Evolutionary conservation across 1,140 invertebrate species (phyloP), one percentile per base, ranked within the genome.

Genomic region (Bombus waltoni): DNA sequence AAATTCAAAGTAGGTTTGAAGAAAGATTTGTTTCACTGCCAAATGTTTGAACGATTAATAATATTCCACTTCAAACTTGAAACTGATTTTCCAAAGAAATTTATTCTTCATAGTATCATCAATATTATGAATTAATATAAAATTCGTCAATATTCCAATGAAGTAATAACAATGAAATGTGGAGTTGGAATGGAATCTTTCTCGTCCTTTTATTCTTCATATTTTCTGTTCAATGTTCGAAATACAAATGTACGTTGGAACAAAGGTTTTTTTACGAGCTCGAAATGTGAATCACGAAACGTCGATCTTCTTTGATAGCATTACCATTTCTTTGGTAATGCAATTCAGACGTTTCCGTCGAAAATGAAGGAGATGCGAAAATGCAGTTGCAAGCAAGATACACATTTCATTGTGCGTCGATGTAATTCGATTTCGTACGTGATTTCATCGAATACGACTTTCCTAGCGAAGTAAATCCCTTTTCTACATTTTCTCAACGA

Each of bases 361-460:
- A 81, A 88, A 65, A 72, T 72, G 70, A 72, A 81, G 38, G 35
- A 44, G 75, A 42, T 25, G 53, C 9, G 71, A 40, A 44, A 62
- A 85, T 53, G 47, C 40, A 74, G 44, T 65, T 66, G 59, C 42
- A 42, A 38, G 53, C 35, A 62, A 28, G 71, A 77, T 85, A 59
- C 59, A 81, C 57, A 32, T 75, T 47, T 66, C 81, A 47, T 82
- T 75, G 53, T 66, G n/a, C 47, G 18, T 25, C 15, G 76, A 76
- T 76, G 74, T 85, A 85, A 88, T 88, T 88, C 76, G 72, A 84
- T 87, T 88, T 84, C 70, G 57, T 71, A 83, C 71, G 71, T 74
- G 86, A 83, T 88, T 79, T 53, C 65, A 85, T 85, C 79, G 75
- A 75, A 85, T 74, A 72, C 80, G 71, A 80, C n/a, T 82, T 47